phyloP scores from a whole-genome alignment of 2,797 vertebrate species.

The Anableps anableps region DNA sequence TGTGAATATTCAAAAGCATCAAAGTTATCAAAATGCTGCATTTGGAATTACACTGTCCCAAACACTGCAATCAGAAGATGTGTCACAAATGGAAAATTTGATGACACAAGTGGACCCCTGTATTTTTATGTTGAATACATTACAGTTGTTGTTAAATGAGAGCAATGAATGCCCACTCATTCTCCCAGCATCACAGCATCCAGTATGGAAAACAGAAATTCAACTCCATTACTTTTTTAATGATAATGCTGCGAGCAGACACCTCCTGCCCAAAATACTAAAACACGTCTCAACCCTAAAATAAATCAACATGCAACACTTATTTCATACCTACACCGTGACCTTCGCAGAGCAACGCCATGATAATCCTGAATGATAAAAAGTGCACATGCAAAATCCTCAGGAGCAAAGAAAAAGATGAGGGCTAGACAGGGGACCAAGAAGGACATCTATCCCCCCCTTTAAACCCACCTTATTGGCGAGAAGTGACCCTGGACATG shows the following conservation, averaged over 20 bases:
- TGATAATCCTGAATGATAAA: slow-evolving; percentile 50
- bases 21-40: slow-evolving; percentile 52
- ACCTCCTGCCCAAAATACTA: slow-evolving; percentile 33
- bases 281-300: slow-evolving; percentile 36
- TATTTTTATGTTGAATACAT: slow-evolving; percentile 80
- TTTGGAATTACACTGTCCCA: slow-evolving; percentile 69
- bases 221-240: slow-evolving; percentile 68
- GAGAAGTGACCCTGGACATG: slow-evolving; percentile 74
- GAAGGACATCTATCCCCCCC: slow-evolving; percentile 66
- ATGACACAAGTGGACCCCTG: slow-evolving; percentile 59
- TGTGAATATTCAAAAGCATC: slow-evolving; percentile 68
- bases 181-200: slow-evolving; percentile 50
- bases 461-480: slow-evolving; percentile 78
- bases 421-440: slow-evolving; percentile 17
- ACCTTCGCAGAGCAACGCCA: slow-evolving; percentile 35
- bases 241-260: slow-evolving; percentile 57
- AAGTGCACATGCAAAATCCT: slow-evolving; percentile 24
- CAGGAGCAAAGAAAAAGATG: slow-evolving; percentile 24
- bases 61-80: slow-evolving; percentile 74
- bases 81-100: slow-evolving; percentile 77
- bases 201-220: slow-evolving; percentile 62
- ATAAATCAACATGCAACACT: slow-evolving; percentile 23
- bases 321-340: slow-evolving; percentile 44
- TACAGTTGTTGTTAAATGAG: slow-evolving; percentile 66
- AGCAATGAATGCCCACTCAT: slow-evolving; percentile 76